phyloP scores from a whole-genome alignment of 2,888 invertebrate genomes.

The Formica aserva region DNA sequence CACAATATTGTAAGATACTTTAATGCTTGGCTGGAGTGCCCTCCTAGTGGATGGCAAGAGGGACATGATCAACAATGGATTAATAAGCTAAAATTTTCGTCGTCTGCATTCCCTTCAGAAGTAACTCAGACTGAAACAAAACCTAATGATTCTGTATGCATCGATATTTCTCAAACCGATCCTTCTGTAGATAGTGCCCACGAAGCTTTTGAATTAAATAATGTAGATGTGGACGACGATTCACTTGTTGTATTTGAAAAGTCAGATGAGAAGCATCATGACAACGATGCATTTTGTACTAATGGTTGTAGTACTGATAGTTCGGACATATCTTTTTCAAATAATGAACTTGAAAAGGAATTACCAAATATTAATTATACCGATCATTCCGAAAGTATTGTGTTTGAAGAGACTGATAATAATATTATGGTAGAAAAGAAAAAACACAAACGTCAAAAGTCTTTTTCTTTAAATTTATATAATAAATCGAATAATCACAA shows the following conservation, averaged over 20 bases:
- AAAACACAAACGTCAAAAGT: conserved; percentile 59
- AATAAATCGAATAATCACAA: conserved; percentile 65
- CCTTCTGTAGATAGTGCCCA: conserved; percentile 81
- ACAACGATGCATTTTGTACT: conserved; percentile 60
- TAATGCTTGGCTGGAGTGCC: conserved; percentile 97
- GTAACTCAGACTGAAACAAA: conserved; percentile 73
- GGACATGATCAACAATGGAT: conserved; percentile 90
- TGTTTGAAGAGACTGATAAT: conserved; percentile 46
- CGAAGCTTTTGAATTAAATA: conserved; percentile 79
- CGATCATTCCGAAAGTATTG: conserved; percentile 57
- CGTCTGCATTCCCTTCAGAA: conserved; percentile 78
- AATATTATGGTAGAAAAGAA: conserved; percentile 20
- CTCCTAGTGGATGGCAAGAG: conserved; percentile 96
- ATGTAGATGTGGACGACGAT: conserved; percentile 77
- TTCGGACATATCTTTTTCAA: conserved; percentile 43
- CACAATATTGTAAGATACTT: conserved; percentile 98
- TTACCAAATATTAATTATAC: conserved; percentile 7
- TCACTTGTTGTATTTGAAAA: conserved; percentile 87
- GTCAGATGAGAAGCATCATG: conserved; percentile 36
- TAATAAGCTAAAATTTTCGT: conserved; percentile 78
- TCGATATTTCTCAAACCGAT: conserved; percentile 78
- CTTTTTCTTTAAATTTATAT: conserved; percentile 70
- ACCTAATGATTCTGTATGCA: conserved; percentile 75
- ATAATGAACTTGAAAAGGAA: neutral
- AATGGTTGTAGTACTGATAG: conserved; percentile 49